Conservation (phyloP, 2,797 vertebrate species). For the Pelobates cultripes region DNA sequence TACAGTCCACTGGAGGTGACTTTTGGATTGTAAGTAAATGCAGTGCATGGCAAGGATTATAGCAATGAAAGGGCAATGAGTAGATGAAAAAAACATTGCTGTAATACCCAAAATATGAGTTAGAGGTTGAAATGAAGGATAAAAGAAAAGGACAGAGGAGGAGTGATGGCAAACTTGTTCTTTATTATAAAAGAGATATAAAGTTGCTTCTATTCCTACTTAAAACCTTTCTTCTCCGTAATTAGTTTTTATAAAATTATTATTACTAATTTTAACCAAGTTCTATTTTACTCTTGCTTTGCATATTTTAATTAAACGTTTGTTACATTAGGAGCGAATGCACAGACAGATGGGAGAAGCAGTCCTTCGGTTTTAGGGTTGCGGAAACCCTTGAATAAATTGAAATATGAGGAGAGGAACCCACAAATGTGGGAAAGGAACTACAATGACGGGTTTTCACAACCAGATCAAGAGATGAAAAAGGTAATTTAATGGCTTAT, state of each 20-base stretch:
- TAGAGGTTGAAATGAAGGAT: too few species aligned
- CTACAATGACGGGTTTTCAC: constrained; percentile 65
- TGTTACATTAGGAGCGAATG: constrained; percentile 60
- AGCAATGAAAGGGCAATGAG: too few species aligned
- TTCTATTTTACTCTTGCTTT: neutral
- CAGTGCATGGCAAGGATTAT: too few species aligned
- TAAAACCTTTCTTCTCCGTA: too few species aligned
- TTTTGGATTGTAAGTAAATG: too few species aligned
- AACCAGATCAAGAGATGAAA: constrained; percentile 59
- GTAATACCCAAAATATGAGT: too few species aligned
- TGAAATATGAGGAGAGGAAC: constrained; percentile 75
- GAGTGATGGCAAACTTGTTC: too few species aligned
- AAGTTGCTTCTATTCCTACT: too few species aligned
- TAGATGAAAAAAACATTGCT: too few species aligned
- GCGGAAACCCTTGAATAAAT: constrained; percentile 71
- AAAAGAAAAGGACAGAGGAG: too few species aligned
- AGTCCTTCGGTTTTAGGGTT: constrained; percentile 60
- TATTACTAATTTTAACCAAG: neutral
- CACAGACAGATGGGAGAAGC: constrained; percentile 54
- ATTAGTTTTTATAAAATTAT: neutral
- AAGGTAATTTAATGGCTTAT: constrained; percentile 58
- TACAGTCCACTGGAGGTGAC: too few species aligned
- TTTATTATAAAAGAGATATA: too few species aligned
- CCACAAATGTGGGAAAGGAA: constrained; percentile 64
- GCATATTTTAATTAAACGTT: neutral